phyloP scores from a whole-genome alignment of 2,888 invertebrate genomes.

The Parascotia fuliginaria region DNA sequence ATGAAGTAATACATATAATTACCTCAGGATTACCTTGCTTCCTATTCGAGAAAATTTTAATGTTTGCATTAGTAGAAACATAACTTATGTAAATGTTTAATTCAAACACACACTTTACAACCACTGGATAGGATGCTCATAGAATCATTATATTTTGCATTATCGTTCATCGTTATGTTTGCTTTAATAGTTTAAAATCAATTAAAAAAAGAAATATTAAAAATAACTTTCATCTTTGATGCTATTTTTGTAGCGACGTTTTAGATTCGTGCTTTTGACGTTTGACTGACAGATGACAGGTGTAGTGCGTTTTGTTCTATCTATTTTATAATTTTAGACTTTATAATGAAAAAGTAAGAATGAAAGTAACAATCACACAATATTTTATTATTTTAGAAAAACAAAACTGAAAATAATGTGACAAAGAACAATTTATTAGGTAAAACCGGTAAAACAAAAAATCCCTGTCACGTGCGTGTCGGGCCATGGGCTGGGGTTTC shows the following conservation, averaged over 20 bases:
- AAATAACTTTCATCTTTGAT: constrained; percentile 83
- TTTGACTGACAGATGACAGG: constrained; percentile 27
- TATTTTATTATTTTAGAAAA: too few species aligned
- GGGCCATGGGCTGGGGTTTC: too few species aligned
- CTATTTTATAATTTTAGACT: background rate
- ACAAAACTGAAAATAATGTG: too few species aligned
- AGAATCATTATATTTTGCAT: constrained; percentile 47
- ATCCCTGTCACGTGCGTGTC: too few species aligned
- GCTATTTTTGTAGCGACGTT: constrained; percentile 69
- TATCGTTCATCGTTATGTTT: constrained; percentile 56
- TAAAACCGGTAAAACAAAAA: too few species aligned
- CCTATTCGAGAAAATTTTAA: constrained; percentile 70
- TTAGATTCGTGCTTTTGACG: constrained; percentile 39
- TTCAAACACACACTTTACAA: constrained; percentile 53
- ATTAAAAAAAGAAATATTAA: constrained; percentile 66
- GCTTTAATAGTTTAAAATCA: constrained; percentile 49
- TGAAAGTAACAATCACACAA: too few species aligned
- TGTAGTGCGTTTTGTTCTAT: constrained; percentile 30
- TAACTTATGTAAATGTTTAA: constrained; percentile 73
- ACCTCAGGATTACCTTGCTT: constrained; percentile 74
- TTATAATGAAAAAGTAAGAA: too few species aligned
- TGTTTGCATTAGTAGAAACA: constrained; percentile 79
- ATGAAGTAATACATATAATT: constrained; percentile 50
- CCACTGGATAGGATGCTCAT: constrained; percentile 53
- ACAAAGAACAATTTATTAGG: too few species aligned